Evolutionary conservation across 2,888 invertebrate genomes (phyloP), one percentile per base, ranked within the genome.

Genomic region (Drepanosiphum platanoidis): DNA sequence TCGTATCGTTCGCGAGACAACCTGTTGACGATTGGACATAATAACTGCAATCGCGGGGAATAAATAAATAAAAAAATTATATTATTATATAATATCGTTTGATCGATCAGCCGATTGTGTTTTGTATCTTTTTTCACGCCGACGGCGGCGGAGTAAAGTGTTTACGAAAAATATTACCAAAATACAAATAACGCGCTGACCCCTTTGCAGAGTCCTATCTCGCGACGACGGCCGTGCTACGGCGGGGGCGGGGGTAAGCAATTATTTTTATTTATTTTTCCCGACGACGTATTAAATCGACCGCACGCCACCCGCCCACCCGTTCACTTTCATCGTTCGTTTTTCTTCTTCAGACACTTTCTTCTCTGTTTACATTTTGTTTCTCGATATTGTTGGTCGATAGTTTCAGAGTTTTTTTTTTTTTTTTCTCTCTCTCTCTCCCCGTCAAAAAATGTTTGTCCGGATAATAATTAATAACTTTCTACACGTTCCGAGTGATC

Each of bases 251-350:
- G n/a, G n/a, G n/a, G n/a, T n/a, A n/a, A 68, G 46, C 66, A 68
- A 79, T 68, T 68, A 46, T 79, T 68, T 46, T n/a, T n/a, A n/a
- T n/a, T n/a, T 11, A 46, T 58, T 52, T 58, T n/a, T 66, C 32
- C 42, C 30, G n/a, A n/a, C n/a, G 30, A 42, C 39, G 27, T 79
- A 66, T 79, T 79, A 79, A 79, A 79, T 66, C 66, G 32, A 79
- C 66, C 32, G n/a, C 32, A n/a, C n/a, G n/a, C n/a, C n/a, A n/a
- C n/a, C n/a, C n/a, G n/a, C n/a, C n/a, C n/a, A 15, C 7, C 13
- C 42, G 30, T 79, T 79, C 15, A 30, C 32, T 66, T 18, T 66
- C 66, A n/a, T 42, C 39, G 11, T 64, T 68, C 13, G 58, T 34
- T 58, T n/a, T 30, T 7, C n/a, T 75, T 34, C 32, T 34, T 15